Evolutionary conservation across 2,797 vertebrate genomes (phyloP), one percentile per base, ranked within the genome.

Genomic region (Chloroceryle inda): DNA sequence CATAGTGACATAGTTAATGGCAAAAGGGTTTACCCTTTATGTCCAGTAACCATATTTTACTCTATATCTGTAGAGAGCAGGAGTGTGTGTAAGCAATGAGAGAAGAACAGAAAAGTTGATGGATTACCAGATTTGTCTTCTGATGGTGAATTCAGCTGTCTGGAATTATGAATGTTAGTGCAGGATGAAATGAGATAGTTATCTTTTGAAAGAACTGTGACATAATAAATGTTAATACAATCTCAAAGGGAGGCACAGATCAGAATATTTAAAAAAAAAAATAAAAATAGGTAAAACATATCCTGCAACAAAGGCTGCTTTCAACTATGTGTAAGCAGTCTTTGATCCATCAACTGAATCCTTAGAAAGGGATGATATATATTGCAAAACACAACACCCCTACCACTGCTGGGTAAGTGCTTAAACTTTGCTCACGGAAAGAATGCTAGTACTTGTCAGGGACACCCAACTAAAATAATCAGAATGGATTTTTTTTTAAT

Each of bases 301-400:
- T 82, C 42, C 59, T 77, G 92, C 94, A 96, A 94, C 47, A 95
- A 91, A 92, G 38, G 49, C 53, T 91, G 77, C 63, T 89, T 96
- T 95, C 91, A 95, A 89, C 69, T 66, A 62, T 76, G 69, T 91
- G 78, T 92, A 96, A 96, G 94, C 89, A 96, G 69, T 64, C 86
- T 97, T 97, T 97, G 94, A 96, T 96, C 92, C 83, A 85, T 62
- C 44, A 86, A 84, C 88, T 91, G 87, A 80, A 93, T 93, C 93
- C 79, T 92, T 92, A 83, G 73, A 59, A 78, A 78, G 53, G 50
- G 69, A 53, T 95, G 67, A 96, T 83, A 77, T 35, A 35, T 38
- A 91, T 63, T 6, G 1, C 85, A 92, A 67, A 94, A 67, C 75
- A 74, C n/a, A 89, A 79, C 59, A 82, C 58, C 83, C 64, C 52